Percentiles rank a stretch among this genome's conserved stretches.
phyloP scores from a whole-genome alignment of 2,113 vertebrate genomes.

The Nothocercus julius region DNA sequence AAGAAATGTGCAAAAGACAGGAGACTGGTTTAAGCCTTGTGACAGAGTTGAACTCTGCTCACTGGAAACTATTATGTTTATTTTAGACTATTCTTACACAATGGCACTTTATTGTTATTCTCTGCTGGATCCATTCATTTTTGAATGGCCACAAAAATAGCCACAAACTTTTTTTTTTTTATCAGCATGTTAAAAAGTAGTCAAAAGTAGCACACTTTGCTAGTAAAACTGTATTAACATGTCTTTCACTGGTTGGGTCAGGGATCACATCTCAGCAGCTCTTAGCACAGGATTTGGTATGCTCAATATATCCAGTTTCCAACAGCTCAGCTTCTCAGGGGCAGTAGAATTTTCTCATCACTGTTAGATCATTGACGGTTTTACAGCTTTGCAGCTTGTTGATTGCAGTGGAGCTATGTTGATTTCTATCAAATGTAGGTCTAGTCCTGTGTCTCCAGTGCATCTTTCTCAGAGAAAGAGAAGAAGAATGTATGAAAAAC shows the following conservation, averaged over 20 bases:
- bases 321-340: slow-evolving; percentile 38
- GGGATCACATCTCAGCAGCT: background rate
- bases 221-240: background rate
- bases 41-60: background rate
- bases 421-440: background rate
- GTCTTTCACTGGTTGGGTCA: background rate
- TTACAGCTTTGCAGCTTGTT: background rate
- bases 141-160: background rate
- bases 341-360: slow-evolving; percentile 42
- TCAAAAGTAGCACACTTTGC: background rate
- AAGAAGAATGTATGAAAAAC: slow-evolving; percentile 10
- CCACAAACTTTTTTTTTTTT: background rate
- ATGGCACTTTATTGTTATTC: background rate
- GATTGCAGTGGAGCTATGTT: background rate
- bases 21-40: background rate
- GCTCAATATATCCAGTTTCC: slow-evolving; percentile 23
- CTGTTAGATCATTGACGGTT: background rate
- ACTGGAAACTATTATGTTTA: background rate
- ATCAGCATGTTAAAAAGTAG: background rate
- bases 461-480: background rate
- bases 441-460: slow-evolving; percentile 15
- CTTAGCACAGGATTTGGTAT: background rate
- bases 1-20: background rate
- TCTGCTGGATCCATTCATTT: background rate
- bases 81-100: background rate